Base-by-base conservation (phyloP, 2,888 invertebrate species). In the Dryadula phaetusa region DNA sequence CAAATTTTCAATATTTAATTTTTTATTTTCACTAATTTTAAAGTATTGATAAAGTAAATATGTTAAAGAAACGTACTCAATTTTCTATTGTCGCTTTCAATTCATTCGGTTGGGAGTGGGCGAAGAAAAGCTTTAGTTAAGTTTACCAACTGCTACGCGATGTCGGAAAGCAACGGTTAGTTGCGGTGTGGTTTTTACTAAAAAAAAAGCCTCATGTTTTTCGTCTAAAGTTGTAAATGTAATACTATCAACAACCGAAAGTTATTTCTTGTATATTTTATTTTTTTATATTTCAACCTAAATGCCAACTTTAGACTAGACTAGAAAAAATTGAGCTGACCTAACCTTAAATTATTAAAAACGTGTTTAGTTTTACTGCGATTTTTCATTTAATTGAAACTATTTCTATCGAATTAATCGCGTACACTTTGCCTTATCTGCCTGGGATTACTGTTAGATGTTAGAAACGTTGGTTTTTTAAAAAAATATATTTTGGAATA, bases 101-200 rank as follows among this genome's bases (percentile, higher is more conserved):
- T 25, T 18, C 28, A 18, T 8, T 14, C 32, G 32, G 5, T 56
- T n/a, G 16, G 18, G 18, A 53, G 28, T 53, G 34, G 44, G 3
- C n/a, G 52, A 32, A 53, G 34, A 34, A 65, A 34, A 65, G 42
- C 52, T 40, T 61, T 32, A 49, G 49, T 49, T 22, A 52, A 61
- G 32, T 40, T 62, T 62, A 52, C 28, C 53, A 66, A 66, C 62
- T 66, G 66, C 56, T 66, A 62, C 25, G 46, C 44, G 22, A 62
- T 62, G 42, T 47, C 54, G 10, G 18, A 14, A 47, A 25, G 28
- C 18, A 66, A 66, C 66, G 40, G 66, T 60, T 46, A 32, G 2
- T 14, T 60, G 46, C 46, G 60, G 28, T 61, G n/a, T n/a, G n/a
- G n/a, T 22, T 54, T 56, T 44, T 44, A 44, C 28, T 40, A 44